Evolutionary conservation across 2,888 invertebrate genomes (phyloP).

Genomic region (Megamerina dolium): DNA sequence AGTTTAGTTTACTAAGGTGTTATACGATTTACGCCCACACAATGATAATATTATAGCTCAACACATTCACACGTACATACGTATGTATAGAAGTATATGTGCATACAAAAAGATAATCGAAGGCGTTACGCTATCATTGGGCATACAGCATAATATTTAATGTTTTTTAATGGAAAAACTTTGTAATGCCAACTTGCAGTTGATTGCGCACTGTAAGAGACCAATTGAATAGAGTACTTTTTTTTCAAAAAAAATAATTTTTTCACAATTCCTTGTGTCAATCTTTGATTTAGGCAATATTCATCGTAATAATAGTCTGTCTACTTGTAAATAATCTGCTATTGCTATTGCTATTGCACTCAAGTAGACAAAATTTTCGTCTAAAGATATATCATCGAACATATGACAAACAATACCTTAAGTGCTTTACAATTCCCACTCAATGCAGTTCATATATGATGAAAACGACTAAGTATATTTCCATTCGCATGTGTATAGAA

Average conservation of each 20-base stretch:
- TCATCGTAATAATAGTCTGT: too few species aligned
- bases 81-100: neutral
- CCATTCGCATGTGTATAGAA: too few species aligned
- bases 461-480: too few species aligned
- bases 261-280: too few species aligned
- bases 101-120: slow-evolving; percentile 1
- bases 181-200: slow-evolving; percentile 19
- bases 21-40: slow-evolving; percentile 1
- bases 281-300: too few species aligned
- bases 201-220: neutral
- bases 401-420: neutral
- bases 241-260: too few species aligned
- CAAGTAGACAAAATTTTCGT: too few species aligned
- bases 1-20: slow-evolving; percentile 7
- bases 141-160: slow-evolving; percentile 22
- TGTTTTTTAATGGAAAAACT: slow-evolving; percentile 29
- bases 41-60: slow-evolving; percentile 1
- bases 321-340: too few species aligned
- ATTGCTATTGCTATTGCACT: too few species aligned
- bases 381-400: neutral
- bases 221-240: neutral
- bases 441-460: slow-evolving; percentile 1
- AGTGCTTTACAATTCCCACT: slow-evolving; percentile 8
- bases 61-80: too few species aligned
- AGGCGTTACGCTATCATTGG: neutral